These are phyloP conservation scores for Drosophila hydei DNA, from an alignment of 1,140 invertebrate species.

Conservation along the genomic window DNA sequence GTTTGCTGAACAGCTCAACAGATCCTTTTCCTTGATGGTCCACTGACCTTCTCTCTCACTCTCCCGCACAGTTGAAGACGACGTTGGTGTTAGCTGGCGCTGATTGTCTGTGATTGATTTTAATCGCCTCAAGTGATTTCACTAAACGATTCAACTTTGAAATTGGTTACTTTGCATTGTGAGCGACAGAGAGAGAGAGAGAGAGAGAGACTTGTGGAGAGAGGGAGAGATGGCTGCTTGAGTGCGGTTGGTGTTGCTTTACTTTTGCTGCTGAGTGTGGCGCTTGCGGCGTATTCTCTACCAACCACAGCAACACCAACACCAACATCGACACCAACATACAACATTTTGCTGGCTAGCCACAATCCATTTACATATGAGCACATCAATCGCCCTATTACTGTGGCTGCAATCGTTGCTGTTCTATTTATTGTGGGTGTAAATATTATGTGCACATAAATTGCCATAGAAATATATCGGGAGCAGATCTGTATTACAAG, in stretches of 20 bases:
- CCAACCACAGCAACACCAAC: not conserved
- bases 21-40: not conserved
- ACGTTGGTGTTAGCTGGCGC: slow-evolving; percentile 31
- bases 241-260: slow-evolving; percentile 31
- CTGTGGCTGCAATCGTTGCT: slow-evolving; percentile 9
- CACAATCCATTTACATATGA: slow-evolving; percentile 43
- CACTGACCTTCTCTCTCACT: not conserved
- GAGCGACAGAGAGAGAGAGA: slow-evolving; percentile 1
- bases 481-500: not conserved
- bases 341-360: slow-evolving; percentile 52
- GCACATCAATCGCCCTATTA: slow-evolving; percentile 3
- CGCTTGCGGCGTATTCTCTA: slow-evolving; percentile 53
- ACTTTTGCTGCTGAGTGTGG: slow-evolving; percentile 57
- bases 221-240: not conserved
- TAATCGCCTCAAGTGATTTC: slow-evolving; percentile 81
- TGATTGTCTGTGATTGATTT: slow-evolving; percentile 82
- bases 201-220: not conserved
- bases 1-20: slow-evolving; percentile 23
- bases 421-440: slow-evolving; percentile 12
- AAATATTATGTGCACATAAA: slow-evolving; percentile 25
- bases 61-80: not conserved
- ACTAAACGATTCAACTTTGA: slow-evolving; percentile 78
- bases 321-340: not conserved
- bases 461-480: slow-evolving; percentile 1
- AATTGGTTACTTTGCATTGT: slow-evolving; percentile 80